Evolutionary conservation across 2,797 vertebrate species (phyloP).

Genomic region (Chloroceryle inda): DNA sequence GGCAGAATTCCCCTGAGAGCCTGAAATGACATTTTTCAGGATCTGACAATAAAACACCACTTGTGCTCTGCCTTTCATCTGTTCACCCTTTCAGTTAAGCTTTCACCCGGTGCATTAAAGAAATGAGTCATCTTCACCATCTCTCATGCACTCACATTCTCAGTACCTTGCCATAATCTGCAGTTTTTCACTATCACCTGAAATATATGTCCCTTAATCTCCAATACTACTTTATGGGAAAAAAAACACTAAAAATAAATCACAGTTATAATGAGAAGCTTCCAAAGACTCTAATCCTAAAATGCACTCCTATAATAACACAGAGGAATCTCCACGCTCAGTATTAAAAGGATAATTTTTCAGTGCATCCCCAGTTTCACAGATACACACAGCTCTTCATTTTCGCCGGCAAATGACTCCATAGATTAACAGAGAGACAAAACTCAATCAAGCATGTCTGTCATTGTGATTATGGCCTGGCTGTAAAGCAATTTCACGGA

Average conservation of each 20-base stretch:
- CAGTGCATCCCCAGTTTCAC: conserved; percentile 17
- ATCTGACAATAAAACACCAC: conserved; percentile 53
- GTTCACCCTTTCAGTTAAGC: conserved; percentile 35
- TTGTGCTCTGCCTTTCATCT: conserved; percentile 55
- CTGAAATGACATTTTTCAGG: conserved; percentile 63
- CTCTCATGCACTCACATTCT: not conserved
- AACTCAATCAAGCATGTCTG: conserved; percentile 66
- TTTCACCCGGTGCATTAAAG: not conserved
- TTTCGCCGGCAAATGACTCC: conserved; percentile 61
- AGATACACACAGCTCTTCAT: conserved; percentile 29
- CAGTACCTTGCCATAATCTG: conserved; percentile 27
- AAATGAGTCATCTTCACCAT: conserved; percentile 56
- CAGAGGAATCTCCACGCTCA: not conserved
- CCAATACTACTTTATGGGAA: conserved; percentile 25
- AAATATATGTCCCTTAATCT: conserved; percentile 56
- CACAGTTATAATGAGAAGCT: conserved; percentile 40
- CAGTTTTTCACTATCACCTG: conserved; percentile 38
- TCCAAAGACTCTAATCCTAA: conserved; percentile 48
- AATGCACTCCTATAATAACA: conserved; percentile 21
- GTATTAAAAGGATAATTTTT: conserved; percentile 52
- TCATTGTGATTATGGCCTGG: conserved; percentile 36
- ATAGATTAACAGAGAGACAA: conserved; percentile 63
- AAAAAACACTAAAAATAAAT: conserved; percentile 51
- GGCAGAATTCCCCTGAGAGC: conserved; percentile 65
- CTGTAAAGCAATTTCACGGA: conserved; percentile 66